Evolutionary conservation across 2,888 invertebrate species (phyloP), one percentile per base, ranked within the genome.

Genomic region (Heliconius hortense): DNA sequence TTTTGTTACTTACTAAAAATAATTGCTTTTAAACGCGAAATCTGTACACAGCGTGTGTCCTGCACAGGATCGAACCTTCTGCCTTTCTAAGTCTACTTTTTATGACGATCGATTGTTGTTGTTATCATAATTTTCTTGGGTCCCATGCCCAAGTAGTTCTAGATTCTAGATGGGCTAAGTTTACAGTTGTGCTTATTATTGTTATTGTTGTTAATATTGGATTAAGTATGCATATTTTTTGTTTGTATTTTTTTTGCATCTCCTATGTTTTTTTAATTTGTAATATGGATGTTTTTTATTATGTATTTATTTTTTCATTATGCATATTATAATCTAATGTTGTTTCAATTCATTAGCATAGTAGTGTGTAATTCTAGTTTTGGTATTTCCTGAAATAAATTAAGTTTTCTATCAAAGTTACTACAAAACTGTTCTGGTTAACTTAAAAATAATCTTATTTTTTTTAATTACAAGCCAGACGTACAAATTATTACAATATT

Each of bases 81-180:
- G 96, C 89, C 92, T 96, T 4, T 95, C 95, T 56, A 87, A 86
- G 73, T 95, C 95, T 1, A 96, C 96, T 5, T 96, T 96, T 90
- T 96, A 95, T 84, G 95, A 95, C 83, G 95, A 96, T 82, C 91
- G 94, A 26, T 92, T 94, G 1, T 48, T 18, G 7, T 21, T 21
- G 2, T 48, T 2, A 21, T 18, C 7, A 48, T 21, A 18, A 48
- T 48, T 48, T 21, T 48, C 48, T 21, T 48, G 48, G 48, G 21
- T 21, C 7, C 88, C 92, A 0, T 88, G 88, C 95, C 76, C 89
- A 95, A 0, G 95, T 94, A 72, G n/a, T n/a, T n/a, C n/a, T n/a
- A n/a, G n/a, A 96, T 86, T 96, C 96, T 15, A 92, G 96, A 66
- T 97, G 96, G 86, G 88, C 92, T 15, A 82, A 87, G 4, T 82